Base-by-base conservation (phyloP, 2,113 vertebrate species). In the Tonatia bakeri region DNA sequence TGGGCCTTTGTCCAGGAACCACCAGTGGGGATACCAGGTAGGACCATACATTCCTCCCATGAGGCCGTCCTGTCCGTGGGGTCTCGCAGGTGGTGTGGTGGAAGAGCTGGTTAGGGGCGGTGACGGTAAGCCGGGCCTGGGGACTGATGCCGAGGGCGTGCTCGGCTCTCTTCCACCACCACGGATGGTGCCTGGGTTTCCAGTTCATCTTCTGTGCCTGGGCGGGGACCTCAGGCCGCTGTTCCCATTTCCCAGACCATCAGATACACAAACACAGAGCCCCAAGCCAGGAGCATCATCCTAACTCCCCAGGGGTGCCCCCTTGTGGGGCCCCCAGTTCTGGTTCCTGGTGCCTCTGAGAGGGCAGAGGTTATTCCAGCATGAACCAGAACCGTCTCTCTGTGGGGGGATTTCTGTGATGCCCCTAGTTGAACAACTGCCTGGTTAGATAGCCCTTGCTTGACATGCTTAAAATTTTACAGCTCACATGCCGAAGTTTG, bases 1-100 rank as follows among this genome's bases (percentile, higher is more conserved):
- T 64, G 72, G 24, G 31, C 0, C 64, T 88, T 40, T 82, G 33
- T 56, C 45, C 7, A 76, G 83, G 20, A 73, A n/a, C 8, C 54
- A 26, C 17, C 40, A 15, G 4, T 16, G 33, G 33, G 50, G 72
- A 91, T 17, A 38, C 24, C 36, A 22, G 43, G 4, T 16, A 13
- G 31, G 22, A 28, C 38, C 72, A 16, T 16, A 70, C 72, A 19
- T n/a, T 59, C 76, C 3, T 38, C 54, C n/a, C 40, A 61, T 0
- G 0, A 16, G 50, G 77, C 47, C 1, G 1, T 31, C n/a, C 47
- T 45, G 40, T 61, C 20, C 20, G 1, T 31, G 15, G 76, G 50
- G 8, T 79, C 61, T 72, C 5, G 4, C 19, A 43, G 77, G 67
- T 9, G 24, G 14, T 8, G 22, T 54, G 59, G 7, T 43, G 17